A percentile compares a stretch with the other conserved stretches of the same genome.
Conservation (phyloP, 2,113 vertebrate species). For the Nycticebus coucang region DNA sequence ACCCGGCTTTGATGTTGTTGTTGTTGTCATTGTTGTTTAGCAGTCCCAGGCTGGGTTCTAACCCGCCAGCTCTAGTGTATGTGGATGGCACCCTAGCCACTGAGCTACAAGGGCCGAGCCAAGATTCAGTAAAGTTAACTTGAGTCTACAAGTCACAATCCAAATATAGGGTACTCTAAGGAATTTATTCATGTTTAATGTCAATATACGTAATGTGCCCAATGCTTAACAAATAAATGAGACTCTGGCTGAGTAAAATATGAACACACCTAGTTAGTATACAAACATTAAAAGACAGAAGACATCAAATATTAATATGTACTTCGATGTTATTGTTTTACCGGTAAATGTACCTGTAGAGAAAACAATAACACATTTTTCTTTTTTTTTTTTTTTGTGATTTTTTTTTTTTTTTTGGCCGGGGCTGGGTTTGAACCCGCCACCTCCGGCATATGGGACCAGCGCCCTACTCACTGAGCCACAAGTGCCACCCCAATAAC, state of each 20-base stretch:
- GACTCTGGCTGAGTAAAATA: conserved; percentile 67
- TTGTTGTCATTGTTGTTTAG: no score
- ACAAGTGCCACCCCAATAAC: no score
- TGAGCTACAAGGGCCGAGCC: no score
- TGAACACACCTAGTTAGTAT: conserved; percentile 64
- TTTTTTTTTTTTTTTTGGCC: no score
- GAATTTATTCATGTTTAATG: conserved; percentile 62
- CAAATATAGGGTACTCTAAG: conserved; percentile 64
- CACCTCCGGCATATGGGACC: no score
- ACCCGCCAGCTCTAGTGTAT: no score
- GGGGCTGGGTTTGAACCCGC: no score
- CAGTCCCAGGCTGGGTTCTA: no score
- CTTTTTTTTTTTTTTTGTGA: conserved; percentile 73
- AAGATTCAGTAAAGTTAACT: conserved; percentile 67
- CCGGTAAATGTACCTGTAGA: conserved; percentile 41
- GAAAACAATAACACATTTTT: conserved; percentile 77
- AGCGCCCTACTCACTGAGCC: no score
- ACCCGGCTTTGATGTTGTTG: no score
- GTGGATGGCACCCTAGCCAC: no score
- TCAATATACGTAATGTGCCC: conserved; percentile 65
- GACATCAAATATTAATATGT: conserved; percentile 73
- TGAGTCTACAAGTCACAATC: conserved; percentile 70
- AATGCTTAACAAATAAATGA: conserved; percentile 63
- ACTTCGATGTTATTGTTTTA: conserved; percentile 48
- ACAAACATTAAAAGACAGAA: conserved; percentile 72